Percentiles rank a stretch among this genome's conserved stretches.
phyloP scores from a whole-genome alignment of 1,140 invertebrate genomes.

The Sitodiplosis mosellana region DNA sequence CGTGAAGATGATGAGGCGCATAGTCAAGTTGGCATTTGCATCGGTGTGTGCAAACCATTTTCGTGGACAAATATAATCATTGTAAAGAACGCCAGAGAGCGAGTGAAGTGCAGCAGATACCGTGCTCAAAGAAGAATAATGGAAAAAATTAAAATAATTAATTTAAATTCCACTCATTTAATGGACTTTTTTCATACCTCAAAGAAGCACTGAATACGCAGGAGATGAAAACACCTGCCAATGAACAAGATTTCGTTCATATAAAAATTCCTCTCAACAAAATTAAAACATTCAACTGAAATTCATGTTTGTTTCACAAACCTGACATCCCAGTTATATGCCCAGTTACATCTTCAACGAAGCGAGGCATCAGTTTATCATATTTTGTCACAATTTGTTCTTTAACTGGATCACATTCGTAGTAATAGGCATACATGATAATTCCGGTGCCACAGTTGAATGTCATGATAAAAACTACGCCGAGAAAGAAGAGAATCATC shows the following conservation, averaged over 20 bases:
- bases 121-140: too few relatives aligned
- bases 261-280: too few relatives aligned
- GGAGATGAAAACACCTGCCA: constrained; percentile 44
- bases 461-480: constrained; percentile 28
- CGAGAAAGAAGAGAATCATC: constrained; percentile 27
- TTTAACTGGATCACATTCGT: constrained; percentile 50
- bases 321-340: constrained; percentile 38
- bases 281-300: too few relatives aligned
- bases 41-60: constrained; percentile 26
- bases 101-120: constrained; percentile 55
- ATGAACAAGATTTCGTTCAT: too few relatives aligned
- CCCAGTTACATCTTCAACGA: constrained; percentile 40
- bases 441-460: constrained; percentile 43
- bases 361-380: constrained; percentile 38
- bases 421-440: constrained; percentile 52
- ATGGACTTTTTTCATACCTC: constrained; percentile 27
- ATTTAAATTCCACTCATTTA: too few relatives aligned
- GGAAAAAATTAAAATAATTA: too few relatives aligned
- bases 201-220: constrained; percentile 49
- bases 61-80: constrained; percentile 43
- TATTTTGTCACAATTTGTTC: constrained; percentile 28
- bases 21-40: constrained; percentile 33
- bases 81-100: constrained; percentile 52
- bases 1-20: constrained; percentile 38
- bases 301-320: too few relatives aligned